phyloP scores from a whole-genome alignment of 2,797 vertebrate species.

The Erithacus rubecula region DNA sequence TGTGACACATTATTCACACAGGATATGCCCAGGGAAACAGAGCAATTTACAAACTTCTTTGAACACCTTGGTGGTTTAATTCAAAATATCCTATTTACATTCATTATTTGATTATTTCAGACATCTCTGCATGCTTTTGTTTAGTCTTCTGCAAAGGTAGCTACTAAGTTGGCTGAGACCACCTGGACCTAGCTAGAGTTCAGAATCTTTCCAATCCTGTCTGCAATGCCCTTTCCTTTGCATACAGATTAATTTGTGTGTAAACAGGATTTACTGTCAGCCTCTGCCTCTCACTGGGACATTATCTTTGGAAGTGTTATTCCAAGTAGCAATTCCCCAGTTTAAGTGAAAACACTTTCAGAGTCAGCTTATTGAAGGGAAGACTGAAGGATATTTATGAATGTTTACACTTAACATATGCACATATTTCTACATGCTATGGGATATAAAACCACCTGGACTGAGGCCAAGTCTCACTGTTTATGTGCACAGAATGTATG shows the following conservation, averaged over 20 bases:
- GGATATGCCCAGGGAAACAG: background rate
- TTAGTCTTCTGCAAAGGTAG: background rate
- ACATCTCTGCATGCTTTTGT: background rate
- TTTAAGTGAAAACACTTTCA: background rate
- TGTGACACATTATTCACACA: background rate
- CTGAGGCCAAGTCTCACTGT: constrained; percentile 13
- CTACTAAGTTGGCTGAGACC: background rate
- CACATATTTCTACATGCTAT: background rate
- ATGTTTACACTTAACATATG: constrained; percentile 11
- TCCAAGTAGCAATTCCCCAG: constrained; percentile 15
- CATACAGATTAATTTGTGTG: background rate
- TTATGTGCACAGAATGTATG: constrained; percentile 8
- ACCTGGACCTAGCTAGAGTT: background rate
- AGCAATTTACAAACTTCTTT: background rate
- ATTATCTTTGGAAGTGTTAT: constrained; percentile 33
- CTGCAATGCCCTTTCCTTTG: background rate
- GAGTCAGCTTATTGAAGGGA: background rate
- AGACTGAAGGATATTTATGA: constrained; percentile 10
- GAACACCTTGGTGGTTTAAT: background rate
- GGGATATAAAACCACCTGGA: constrained; percentile 4
- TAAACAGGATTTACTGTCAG: constrained; percentile 10
- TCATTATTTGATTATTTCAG: background rate
- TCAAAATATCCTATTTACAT: background rate
- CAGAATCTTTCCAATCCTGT: background rate
- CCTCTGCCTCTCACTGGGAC: background rate